Base-by-base conservation (phyloP, 2,113 vertebrate genomes). In the Charadrius vociferus region DNA sequence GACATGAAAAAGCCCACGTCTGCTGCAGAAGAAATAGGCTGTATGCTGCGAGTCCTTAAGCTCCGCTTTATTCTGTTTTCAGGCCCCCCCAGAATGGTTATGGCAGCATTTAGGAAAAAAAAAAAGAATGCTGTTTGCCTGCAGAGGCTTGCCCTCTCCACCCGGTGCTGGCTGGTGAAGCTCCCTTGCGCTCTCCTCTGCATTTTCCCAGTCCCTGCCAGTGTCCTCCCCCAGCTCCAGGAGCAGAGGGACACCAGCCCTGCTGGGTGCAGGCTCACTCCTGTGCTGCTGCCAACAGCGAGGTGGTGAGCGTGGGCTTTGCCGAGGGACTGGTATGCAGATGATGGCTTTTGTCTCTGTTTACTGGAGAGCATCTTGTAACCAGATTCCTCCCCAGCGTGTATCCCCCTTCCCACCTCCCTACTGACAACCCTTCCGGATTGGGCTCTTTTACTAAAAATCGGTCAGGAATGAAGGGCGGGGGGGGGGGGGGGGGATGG, bases 381-480 rank as follows among this genome's bases (percentile, higher is more conserved):
- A 78, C 86, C 94, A 92, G 84, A 89, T 94, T 91, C 88, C 94
- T 97, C 95, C 81, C 91, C 3, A 73, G 97, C 49, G 95, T 93
- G 41, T 58, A 9, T 43, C 78, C 67, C 80, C 68, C 85, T 90
- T 81, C 80, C 37, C 53, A 23, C 26, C 52, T n/a, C 62, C 6
- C 14, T 68, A 3, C 87, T 10, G n/a, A 19, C 92, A 83, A 3
- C 94, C 91, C 56, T 87, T 95, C 96, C 19, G 92, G 96, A 97
- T 87, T 77, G 97, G 97, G 98, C 97, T 98, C 96, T 97, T 97
- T 92, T 93, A 61, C 97, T 97, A 98, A 98, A 97, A 98, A 98
- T 98, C 97, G 98, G 95, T 96, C 96, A 97, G 95, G 97, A 97
- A 97, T 95, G 96, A 95, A 97, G 94, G 93, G 93, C 4, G 79